Base-by-base conservation (phyloP, 2,888 invertebrate species). In the Lysandra coridon region DNA sequence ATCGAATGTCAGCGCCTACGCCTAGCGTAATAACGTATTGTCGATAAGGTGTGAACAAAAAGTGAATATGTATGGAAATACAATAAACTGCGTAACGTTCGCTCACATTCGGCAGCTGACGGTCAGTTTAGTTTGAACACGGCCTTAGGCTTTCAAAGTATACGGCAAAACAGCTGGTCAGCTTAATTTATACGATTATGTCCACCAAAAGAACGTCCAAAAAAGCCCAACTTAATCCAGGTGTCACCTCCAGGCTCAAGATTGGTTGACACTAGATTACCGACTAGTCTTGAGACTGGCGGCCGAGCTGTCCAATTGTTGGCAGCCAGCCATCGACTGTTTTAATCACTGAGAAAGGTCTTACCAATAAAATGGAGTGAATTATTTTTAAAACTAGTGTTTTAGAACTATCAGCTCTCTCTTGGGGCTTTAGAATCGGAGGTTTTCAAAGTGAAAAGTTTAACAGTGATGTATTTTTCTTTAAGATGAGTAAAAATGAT, bases 241-340 rank as follows among this genome's bases (percentile, higher is more conserved):
- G 33, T 12, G 69, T 69, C 69, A 37, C 69, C 69, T 37, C 10
- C 69, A 69, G 69, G 33, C 69, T 69, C 69, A 69, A 69, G 69
- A 69, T 69, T 69, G 69, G 69, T 69, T 33, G 69, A 69, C 69
- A 17, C 69, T 17, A 69, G 69, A 69, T 69, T 33, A 37, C 69
- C 14, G 1, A 37, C 69, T 69, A 33, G 69, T 37, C 69, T 69
- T 69, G 69, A 69, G 69, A 69, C 69, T 69, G 33, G 69, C 69
- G 69, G 14, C 12, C 69, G 69, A 37, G 14, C 69, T 69, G 33
- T 69, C 69, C 69, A 37, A 69, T 69, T 69, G 69, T 69, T 69
- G 69, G 69, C 69, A 69, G 4, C 1, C 69, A 33, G 69, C 69
- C 69, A 69, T 69, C 10, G 69, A 69, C 33, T 69, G 17, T 37